Evolutionary conservation across 2,113 vertebrate species (phyloP).

Genomic region (Himantopus leucocephalus): DNA sequence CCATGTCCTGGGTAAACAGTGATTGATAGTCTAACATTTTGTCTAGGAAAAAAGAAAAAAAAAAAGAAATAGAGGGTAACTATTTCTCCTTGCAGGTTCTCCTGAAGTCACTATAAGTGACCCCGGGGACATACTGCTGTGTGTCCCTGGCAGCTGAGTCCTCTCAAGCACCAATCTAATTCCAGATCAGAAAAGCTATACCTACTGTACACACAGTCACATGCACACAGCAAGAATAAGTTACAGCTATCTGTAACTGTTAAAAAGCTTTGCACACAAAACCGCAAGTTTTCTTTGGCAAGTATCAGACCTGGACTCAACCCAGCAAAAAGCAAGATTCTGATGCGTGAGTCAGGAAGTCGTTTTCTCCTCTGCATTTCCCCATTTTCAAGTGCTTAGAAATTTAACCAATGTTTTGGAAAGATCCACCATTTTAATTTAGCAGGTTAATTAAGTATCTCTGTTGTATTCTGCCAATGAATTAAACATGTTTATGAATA

Average conservation of each 20-base stretch:
- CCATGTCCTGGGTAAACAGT: not conserved
- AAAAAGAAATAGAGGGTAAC: not conserved
- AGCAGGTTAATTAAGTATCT: not conserved
- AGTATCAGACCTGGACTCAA: not conserved
- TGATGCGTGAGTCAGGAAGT: not conserved
- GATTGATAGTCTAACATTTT: not conserved
- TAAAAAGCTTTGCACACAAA: not conserved
- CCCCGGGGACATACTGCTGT: too few relatives aligned
- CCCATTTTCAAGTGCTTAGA: not conserved
- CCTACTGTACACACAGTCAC: accelerated
- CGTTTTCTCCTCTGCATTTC: not conserved
- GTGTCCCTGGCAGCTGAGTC: too few relatives aligned
- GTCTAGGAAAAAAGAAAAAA: too few relatives aligned
- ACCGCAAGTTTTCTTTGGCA: not conserved
- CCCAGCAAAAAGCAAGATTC: not conserved
- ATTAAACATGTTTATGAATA: not conserved
- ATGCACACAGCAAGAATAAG: not conserved
- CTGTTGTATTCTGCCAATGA: not conserved
- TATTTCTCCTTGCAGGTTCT: not conserved
- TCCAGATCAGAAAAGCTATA: not conserved
- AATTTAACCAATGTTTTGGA: not conserved
- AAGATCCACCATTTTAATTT: not conserved
- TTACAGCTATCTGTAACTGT: not conserved
- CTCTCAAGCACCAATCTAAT: not conserved
- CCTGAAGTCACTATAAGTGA: too few relatives aligned